Conservation (phyloP, 1,140 invertebrate species). For the Gyrodactylus salaris region DNA sequence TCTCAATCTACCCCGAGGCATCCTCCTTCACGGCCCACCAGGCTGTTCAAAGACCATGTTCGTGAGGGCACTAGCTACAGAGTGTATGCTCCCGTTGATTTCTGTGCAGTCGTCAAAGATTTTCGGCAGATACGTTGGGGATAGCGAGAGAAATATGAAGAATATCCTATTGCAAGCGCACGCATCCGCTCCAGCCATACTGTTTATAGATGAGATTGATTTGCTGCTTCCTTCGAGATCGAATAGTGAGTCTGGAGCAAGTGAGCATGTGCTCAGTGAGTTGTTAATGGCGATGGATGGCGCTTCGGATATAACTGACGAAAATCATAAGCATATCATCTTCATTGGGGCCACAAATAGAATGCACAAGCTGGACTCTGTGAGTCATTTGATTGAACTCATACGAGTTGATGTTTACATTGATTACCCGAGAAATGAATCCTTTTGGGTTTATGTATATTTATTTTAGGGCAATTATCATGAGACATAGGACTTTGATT, state of each 20-base stretch:
- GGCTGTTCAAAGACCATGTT: conserved; percentile 39
- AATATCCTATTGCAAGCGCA: conserved; percentile 11
- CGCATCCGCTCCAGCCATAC: conserved; percentile 14
- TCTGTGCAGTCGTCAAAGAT: conserved; percentile 34
- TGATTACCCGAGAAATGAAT: no score
- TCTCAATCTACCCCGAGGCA: conserved; percentile 16
- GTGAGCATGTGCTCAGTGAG: conserved; percentile 15
- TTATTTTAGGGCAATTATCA: no score
- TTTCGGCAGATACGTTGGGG: background rate
- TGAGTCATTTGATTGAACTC: background rate
- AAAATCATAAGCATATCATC: background rate
- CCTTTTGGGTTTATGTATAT: no score
- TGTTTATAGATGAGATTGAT: conserved; percentile 18
- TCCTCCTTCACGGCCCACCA: conserved; percentile 37
- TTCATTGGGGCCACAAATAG: background rate
- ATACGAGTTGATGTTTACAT: no score
- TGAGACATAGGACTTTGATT: no score
- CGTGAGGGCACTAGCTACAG: conserved; percentile 29
- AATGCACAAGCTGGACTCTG: background rate
- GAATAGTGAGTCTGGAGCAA: conserved; percentile 12
- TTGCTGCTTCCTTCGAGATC: conserved; percentile 15
- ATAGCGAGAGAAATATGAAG: background rate
- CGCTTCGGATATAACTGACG: background rate
- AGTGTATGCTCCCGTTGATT: conserved; percentile 26
- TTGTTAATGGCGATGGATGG: conserved; percentile 11